Evolutionary conservation across 2,797 vertebrate genomes (phyloP).

Genomic region (Poeciliopsis turneri): DNA sequence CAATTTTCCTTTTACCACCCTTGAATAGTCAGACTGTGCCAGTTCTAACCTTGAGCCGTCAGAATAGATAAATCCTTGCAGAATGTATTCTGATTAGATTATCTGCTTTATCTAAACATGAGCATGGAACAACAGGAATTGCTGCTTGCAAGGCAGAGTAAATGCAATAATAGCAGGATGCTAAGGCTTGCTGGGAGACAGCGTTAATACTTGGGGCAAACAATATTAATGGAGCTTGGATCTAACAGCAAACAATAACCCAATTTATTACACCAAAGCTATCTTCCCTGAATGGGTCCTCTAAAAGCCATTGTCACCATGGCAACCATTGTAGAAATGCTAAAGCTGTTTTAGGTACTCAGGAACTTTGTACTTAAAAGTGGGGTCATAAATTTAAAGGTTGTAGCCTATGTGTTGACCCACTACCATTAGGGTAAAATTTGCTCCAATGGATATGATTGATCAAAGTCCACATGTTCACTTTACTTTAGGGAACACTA

Average conservation of each 20-base stretch:
- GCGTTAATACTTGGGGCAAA: slow-evolving; percentile 45
- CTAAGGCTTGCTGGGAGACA: slow-evolving; percentile 55
- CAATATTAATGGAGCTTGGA: slow-evolving; percentile 52
- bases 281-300: slow-evolving; percentile 21
- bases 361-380: slow-evolving; percentile 11
- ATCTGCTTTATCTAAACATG: slow-evolving; percentile 75
- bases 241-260: slow-evolving; percentile 48
- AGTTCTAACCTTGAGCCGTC: slow-evolving; percentile 76
- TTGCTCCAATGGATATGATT: slow-evolving; percentile 3
- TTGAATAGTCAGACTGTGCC: slow-evolving; percentile 54
- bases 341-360: slow-evolving; percentile 12
- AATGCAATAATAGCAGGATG: slow-evolving; percentile 67
- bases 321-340: slow-evolving; percentile 19
- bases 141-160: slow-evolving; percentile 43
- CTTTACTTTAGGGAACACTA: slow-evolving; percentile 1
- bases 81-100: slow-evolving; percentile 81
- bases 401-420: background rate
- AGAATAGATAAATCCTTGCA: slow-evolving; percentile 71
- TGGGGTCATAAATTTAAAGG: slow-evolving; percentile 5
- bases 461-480: slow-evolving; percentile 12
- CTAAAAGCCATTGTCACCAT: slow-evolving; percentile 24
- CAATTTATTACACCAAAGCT: slow-evolving; percentile 45
- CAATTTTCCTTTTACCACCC: slow-evolving; percentile 68
- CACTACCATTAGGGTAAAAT: slow-evolving; percentile 12
- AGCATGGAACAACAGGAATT: slow-evolving; percentile 51